Conservation (phyloP, 2,113 vertebrate genomes). For the Henicopernis longicauda region DNA sequence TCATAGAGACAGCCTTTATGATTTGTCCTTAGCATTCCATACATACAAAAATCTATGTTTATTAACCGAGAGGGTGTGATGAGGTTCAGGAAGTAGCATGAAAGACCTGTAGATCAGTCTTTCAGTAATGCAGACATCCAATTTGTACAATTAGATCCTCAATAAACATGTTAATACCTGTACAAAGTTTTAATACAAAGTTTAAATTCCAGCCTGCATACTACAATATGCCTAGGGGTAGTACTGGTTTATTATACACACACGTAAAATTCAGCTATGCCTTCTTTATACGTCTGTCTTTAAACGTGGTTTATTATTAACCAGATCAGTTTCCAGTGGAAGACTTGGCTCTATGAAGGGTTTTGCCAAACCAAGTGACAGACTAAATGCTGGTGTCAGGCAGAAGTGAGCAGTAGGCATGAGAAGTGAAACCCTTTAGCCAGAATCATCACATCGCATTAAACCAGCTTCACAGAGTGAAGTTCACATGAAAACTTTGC, state of each 20-base stretch:
- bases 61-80: not conserved
- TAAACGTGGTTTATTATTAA: not conserved
- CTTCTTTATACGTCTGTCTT: not conserved
- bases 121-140: not conserved
- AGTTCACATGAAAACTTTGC: not conserved
- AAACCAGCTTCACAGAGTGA: not conserved
- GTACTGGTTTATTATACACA: not conserved
- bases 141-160: not conserved
- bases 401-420: not conserved
- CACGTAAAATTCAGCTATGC: not conserved
- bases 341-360: not conserved
- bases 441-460: not conserved
- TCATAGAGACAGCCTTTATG: not conserved
- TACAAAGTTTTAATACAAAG: not conserved
- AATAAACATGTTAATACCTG: not conserved
- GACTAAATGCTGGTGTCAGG: not conserved
- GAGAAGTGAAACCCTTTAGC: not conserved
- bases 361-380: not conserved
- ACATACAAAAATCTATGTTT: not conserved
- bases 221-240: not conserved
- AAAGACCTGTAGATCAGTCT: not conserved
- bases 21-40: not conserved
- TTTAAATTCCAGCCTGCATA: not conserved
- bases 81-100: not conserved
- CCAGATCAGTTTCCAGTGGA: not conserved